phyloP scores from a whole-genome alignment of 2,888 invertebrate species.

The Penaeus monodon region DNA sequence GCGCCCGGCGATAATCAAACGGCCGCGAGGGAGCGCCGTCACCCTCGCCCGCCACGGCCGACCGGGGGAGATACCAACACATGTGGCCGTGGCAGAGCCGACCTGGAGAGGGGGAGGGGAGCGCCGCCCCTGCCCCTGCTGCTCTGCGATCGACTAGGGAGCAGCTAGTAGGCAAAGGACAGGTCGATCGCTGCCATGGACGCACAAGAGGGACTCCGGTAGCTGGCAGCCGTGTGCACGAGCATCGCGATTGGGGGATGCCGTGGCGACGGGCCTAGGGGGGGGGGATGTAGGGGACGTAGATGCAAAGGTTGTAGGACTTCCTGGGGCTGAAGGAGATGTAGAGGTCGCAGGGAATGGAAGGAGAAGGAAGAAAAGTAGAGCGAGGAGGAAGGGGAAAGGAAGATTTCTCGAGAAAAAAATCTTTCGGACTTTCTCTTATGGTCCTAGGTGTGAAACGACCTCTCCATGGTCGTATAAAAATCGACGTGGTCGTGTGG shows the following conservation, averaged over 20 bases:
- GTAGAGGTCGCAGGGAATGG: not conserved
- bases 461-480: too few species aligned
- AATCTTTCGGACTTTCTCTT: too few species aligned
- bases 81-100: slow-evolving; percentile 2
- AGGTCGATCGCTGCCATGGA: too few species aligned
- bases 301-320: not conserved
- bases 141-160: not conserved
- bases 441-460: not conserved
- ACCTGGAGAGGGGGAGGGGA: not conserved
- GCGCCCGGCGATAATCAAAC: slow-evolving; percentile 46
- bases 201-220: too few species aligned
- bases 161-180: too few species aligned
- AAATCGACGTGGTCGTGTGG: too few species aligned
- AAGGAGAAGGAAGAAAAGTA: not conserved
- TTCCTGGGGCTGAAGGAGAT: not conserved
- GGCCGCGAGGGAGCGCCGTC: slow-evolving; percentile 25
- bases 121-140: not conserved
- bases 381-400: not conserved
- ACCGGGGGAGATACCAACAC: slow-evolving; percentile 2
- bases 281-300: not conserved
- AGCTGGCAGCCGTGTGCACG: not conserved
- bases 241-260: not conserved
- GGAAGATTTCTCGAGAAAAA: not conserved
- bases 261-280: not conserved
- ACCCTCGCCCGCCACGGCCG: not conserved